Conservation (phyloP, 1,140 invertebrate species). For the Episyrphus balteatus region DNA sequence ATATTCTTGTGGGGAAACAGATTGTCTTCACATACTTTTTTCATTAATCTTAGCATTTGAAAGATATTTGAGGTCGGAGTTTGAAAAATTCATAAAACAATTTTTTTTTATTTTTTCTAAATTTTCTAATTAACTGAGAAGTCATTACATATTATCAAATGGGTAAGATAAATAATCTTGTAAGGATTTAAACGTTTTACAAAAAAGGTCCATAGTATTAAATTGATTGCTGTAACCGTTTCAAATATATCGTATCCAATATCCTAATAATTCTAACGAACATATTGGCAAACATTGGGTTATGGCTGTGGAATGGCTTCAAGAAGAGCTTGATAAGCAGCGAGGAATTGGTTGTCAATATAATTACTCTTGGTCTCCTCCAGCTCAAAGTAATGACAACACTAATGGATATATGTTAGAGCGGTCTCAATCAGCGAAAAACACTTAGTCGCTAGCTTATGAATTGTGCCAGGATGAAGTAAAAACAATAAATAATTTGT, state of each 20-base stretch:
- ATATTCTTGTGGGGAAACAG: no score
- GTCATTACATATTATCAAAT: slow-evolving; percentile 94
- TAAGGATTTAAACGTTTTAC: no score
- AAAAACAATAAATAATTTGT: slow-evolving; percentile 3
- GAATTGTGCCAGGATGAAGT: slow-evolving; percentile 74
- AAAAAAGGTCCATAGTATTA: slow-evolving; percentile 92
- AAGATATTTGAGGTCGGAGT: no score
- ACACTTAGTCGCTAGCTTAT: slow-evolving; percentile 73
- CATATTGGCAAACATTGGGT: slow-evolving; percentile 80
- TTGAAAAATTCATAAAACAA: no score
- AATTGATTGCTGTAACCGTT: slow-evolving; percentile 89
- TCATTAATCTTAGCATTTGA: no score
- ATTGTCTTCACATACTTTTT: no score
- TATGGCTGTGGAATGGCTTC: slow-evolving; percentile 83
- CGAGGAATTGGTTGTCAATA: slow-evolving; percentile 50
- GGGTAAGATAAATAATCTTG: no score
- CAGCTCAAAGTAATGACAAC: slow-evolving; percentile 87
- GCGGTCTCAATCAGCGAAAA: slow-evolving; percentile 82
- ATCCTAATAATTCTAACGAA: slow-evolving; percentile 62
- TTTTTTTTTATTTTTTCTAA: no score
- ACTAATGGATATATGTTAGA: slow-evolving; percentile 92
- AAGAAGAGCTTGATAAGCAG: slow-evolving; percentile 77
- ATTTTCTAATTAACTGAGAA: no score
- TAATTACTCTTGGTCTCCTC: slow-evolving; percentile 88
- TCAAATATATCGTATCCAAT: slow-evolving; percentile 59